A percentile compares a stretch with the other conserved stretches of the same genome.
These are phyloP conservation scores for Ferdinandea cuprea DNA, from an alignment of 2,888 invertebrate species.

Conservation along the genomic window DNA sequence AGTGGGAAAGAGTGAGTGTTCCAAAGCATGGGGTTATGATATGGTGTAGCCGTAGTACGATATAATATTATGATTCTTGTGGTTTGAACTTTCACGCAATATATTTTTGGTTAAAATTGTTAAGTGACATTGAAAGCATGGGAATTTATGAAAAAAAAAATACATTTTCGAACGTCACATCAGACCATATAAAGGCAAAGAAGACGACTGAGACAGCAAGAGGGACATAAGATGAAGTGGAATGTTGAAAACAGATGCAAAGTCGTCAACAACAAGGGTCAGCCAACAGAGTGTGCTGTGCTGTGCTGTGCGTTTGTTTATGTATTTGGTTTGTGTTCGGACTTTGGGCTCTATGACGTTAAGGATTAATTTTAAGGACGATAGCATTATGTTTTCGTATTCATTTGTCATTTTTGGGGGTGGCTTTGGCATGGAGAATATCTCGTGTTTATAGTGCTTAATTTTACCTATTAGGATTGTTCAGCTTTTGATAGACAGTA, in stretches of 20 bases:
- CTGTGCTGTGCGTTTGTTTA: no score
- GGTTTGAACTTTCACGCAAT: slow-evolving; percentile 61
- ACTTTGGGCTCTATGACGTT: slow-evolving; percentile 46
- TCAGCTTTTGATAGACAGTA: slow-evolving; percentile 35
- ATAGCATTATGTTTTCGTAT: slow-evolving; percentile 67
- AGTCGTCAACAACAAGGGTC: slow-evolving; percentile 28
- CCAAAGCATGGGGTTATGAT: neutral
- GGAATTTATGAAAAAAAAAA: slow-evolving; percentile 38
- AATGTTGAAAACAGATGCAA: slow-evolving; percentile 47
- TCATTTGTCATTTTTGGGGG: slow-evolving; percentile 64
- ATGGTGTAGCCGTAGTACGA: neutral
- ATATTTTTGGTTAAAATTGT: slow-evolving; percentile 32
- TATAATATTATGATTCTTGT: slow-evolving; percentile 32
- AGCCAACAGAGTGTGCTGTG: no score
- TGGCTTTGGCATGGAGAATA: slow-evolving; percentile 17
- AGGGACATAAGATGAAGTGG: neutral
- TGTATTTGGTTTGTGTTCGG: slow-evolving; percentile 13
- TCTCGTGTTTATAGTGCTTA: slow-evolving; percentile 54
- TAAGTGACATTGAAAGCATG: slow-evolving; percentile 59
- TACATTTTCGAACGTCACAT: slow-evolving; percentile 7
- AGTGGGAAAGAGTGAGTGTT: neutral
- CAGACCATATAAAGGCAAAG: neutral
- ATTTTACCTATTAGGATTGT: slow-evolving; percentile 61
- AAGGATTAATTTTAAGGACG: slow-evolving; percentile 65
- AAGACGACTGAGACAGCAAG: neutral